phyloP scores from a whole-genome alignment of 2,888 invertebrate genomes.

The Ophion costatus region DNA sequence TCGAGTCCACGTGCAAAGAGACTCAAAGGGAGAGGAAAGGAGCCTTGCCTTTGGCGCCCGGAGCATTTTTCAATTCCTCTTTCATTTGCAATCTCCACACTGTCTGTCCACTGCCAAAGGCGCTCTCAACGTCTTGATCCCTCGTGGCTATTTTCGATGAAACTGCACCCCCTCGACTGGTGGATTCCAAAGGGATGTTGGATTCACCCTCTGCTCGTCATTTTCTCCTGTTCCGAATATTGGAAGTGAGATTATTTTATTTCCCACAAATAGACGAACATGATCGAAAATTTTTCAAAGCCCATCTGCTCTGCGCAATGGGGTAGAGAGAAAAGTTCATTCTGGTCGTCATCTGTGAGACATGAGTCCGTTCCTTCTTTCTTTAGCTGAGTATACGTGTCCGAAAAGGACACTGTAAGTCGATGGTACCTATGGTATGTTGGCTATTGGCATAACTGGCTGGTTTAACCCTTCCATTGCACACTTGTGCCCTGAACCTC shows the following conservation, averaged over 20 bases:
- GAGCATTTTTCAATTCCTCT: background rate
- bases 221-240: background rate
- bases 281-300: background rate
- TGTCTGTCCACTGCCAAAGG: background rate
- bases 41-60: background rate
- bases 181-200: background rate
- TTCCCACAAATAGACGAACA: background rate
- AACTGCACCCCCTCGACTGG: background rate
- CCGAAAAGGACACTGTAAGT: no score
- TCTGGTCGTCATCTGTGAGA: background rate
- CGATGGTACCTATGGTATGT: background rate
- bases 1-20: conserved; percentile 3
- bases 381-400: no score
- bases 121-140: conserved; percentile 15
- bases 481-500: no score
- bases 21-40: background rate
- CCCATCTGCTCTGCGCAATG: background rate
- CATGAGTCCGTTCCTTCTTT: background rate
- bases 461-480: background rate
- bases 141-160: conserved; percentile 6
- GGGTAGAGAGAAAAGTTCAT: background rate
- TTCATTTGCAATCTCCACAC: background rate
- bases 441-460: background rate
- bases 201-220: background rate
- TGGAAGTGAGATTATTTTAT: background rate